Conservation (phyloP, 2,113 vertebrate species). For the Coreoperca whiteheadi region DNA sequence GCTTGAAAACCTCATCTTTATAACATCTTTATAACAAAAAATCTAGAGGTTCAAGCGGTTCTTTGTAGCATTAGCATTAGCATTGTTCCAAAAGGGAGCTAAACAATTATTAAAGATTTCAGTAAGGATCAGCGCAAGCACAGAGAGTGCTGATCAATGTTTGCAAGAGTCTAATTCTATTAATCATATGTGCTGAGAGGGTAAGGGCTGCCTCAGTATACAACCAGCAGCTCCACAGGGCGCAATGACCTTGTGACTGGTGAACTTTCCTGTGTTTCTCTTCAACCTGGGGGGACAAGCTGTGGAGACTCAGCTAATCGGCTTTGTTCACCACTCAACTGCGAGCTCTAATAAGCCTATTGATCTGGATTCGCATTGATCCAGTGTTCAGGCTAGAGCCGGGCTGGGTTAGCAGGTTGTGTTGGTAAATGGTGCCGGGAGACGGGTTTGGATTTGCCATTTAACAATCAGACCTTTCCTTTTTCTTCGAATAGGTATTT, state of each 20-base stretch:
- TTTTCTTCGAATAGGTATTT: slow-evolving; percentile 10
- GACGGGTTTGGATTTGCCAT: slow-evolving; percentile 37
- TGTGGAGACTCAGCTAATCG: slow-evolving; percentile 72
- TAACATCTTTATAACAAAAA: not conserved
- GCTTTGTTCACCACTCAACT: slow-evolving; percentile 78
- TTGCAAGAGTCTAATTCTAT: slow-evolving; percentile 61
- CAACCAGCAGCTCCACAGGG: slow-evolving; percentile 28
- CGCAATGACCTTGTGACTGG: slow-evolving; percentile 73
- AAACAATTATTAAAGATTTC: slow-evolving; percentile 47
- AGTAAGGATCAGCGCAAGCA: slow-evolving; percentile 27
- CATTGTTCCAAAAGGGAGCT: slow-evolving; percentile 25
- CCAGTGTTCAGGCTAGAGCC: slow-evolving; percentile 48
- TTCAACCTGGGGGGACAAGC: slow-evolving; percentile 59
- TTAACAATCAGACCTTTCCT: slow-evolving; percentile 40
- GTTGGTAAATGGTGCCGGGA: slow-evolving; percentile 38
- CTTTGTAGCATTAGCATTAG: slow-evolving; percentile 16
- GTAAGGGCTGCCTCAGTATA: slow-evolving; percentile 11
- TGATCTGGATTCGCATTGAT: slow-evolving; percentile 78
- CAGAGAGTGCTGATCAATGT: slow-evolving; percentile 60
- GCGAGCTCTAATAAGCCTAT: slow-evolving; percentile 81
- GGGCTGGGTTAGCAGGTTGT: slow-evolving; percentile 47
- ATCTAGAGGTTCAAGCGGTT: not conserved
- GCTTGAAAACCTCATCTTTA: not conserved
- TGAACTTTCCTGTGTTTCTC: slow-evolving; percentile 65
- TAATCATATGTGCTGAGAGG: slow-evolving; percentile 59